These are phyloP conservation scores for Serinus canaria DNA, from an alignment of 2,113 vertebrate genomes.

Conservation along the genomic window DNA sequence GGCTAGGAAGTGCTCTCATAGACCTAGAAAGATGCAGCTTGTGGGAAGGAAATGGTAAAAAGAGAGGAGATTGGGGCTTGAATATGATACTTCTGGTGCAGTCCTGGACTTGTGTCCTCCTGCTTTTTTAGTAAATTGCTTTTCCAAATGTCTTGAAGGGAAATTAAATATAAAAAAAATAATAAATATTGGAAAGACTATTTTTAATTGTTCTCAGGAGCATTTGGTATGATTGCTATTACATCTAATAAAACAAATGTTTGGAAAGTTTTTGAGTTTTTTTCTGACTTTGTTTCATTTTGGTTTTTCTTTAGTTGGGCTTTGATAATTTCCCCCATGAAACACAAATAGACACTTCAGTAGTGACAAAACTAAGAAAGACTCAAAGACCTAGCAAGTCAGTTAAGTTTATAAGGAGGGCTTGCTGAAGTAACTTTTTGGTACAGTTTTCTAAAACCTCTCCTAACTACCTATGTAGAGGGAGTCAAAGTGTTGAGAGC, in stretches of 20 bases:
- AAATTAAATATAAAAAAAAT: not conserved
- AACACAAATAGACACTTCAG: not conserved
- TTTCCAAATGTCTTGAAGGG: not conserved
- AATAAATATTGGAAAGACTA: not conserved
- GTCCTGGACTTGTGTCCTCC: not conserved
- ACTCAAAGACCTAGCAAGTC: not conserved
- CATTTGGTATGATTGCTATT: not conserved
- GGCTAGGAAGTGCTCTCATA: not conserved
- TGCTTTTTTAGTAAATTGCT: not conserved
- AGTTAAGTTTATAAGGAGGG: not conserved
- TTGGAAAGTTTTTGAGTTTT: accelerated
- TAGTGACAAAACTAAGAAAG: not conserved
- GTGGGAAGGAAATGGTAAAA: not conserved
- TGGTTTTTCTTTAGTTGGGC: accelerated
- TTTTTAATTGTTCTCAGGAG: not conserved
- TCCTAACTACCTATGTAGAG: not conserved
- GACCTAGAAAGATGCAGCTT: not conserved
- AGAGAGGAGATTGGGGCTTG: not conserved
- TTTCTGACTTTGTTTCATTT: not conserved
- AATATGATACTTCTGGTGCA: not conserved
- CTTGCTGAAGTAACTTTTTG: not conserved
- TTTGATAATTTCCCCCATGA: not conserved
- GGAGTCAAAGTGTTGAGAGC: not conserved
- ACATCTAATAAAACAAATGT: not conserved
- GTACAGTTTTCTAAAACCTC: not conserved